phyloP scores from a whole-genome alignment of 2,113 vertebrate species.

The Nyctibius bracteatus region DNA sequence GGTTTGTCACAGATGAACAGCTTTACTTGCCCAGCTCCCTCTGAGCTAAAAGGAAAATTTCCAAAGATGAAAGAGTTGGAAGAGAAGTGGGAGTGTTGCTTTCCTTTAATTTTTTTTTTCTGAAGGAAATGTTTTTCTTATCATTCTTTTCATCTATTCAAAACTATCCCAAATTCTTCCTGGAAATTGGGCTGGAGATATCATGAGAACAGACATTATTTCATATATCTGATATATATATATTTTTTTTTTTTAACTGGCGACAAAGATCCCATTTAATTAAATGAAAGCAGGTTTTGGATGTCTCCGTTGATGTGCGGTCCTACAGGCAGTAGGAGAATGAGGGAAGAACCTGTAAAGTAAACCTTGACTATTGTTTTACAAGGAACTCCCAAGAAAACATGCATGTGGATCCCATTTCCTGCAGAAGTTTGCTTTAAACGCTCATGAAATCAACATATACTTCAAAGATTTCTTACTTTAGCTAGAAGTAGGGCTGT shows the following conservation, averaged over 20 bases:
- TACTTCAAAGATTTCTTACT: neutral
- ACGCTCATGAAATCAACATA: neutral
- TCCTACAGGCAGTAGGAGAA: neutral
- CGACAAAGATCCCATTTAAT: neutral
- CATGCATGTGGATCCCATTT: slow-evolving; percentile 6
- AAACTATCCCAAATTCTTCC: slow-evolving; percentile 13
- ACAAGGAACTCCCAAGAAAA: neutral
- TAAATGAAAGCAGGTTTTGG: slow-evolving; percentile 12
- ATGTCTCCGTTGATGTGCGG: neutral
- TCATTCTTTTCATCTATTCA: slow-evolving; percentile 21
- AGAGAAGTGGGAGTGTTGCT: neutral
- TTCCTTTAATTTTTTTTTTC: neutral
- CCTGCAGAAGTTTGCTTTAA: slow-evolving; percentile 32
- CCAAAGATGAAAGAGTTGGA: neutral
- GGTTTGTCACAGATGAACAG: neutral
- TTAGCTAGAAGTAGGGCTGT: neutral
- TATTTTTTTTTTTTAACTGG: neutral
- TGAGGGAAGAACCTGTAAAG: neutral
- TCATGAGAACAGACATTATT: slow-evolving; percentile 47
- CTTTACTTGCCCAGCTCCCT: neutral
- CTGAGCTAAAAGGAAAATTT: slow-evolving; percentile 15
- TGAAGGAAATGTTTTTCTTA: slow-evolving; percentile 27
- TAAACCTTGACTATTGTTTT: slow-evolving; percentile 16
- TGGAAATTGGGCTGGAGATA: neutral
- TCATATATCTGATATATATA: neutral